Evolutionary conservation across 2,888 invertebrate species (phyloP).

Genomic region (Muscina levida): DNA sequence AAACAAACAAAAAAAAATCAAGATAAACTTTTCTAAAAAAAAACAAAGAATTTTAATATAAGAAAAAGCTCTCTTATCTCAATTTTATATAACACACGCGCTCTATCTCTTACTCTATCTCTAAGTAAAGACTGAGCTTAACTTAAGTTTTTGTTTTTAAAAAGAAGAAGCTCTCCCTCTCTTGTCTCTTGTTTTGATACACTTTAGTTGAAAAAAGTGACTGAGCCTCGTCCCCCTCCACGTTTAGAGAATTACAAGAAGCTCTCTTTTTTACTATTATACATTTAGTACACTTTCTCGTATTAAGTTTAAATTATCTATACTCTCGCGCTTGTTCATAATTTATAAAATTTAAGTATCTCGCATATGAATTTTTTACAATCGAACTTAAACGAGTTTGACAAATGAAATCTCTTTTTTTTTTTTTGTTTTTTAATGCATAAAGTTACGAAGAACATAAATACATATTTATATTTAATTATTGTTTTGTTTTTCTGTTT

Average conservation of each 20-base stretch:
- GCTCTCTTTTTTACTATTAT: no score
- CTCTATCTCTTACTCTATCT: neutral
- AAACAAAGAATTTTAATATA: slow-evolving; percentile 14
- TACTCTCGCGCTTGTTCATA: slow-evolving; percentile 37
- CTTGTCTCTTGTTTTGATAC: slow-evolving; percentile 31
- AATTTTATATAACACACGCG: slow-evolving; percentile 6
- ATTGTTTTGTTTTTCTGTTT: slow-evolving; percentile 12
- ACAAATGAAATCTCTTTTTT: slow-evolving; percentile 59
- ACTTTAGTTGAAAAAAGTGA: slow-evolving; percentile 41
- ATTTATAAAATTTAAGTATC: slow-evolving; percentile 38
- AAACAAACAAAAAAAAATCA: slow-evolving; percentile 9
- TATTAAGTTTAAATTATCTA: slow-evolving; percentile 29
- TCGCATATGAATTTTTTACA: slow-evolving; percentile 37
- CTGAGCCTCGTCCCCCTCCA: slow-evolving; percentile 52
- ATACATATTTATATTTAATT: slow-evolving; percentile 11
- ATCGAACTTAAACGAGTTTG: slow-evolving; percentile 20
- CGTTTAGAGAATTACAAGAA: neutral
- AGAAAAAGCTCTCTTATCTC: slow-evolving; percentile 18
- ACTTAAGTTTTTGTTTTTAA: neutral
- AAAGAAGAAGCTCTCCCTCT: neutral
- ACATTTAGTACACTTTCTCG: slow-evolving; percentile 10
- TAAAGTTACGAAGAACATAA: slow-evolving; percentile 12
- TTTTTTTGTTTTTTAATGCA: slow-evolving; percentile 35
- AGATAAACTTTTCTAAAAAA: slow-evolving; percentile 23
- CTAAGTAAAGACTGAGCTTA: slow-evolving; percentile 3